These are phyloP conservation scores for Macrochelys suwanniensis DNA, from an alignment of 2,797 vertebrate species.

Conservation along the genomic window DNA sequence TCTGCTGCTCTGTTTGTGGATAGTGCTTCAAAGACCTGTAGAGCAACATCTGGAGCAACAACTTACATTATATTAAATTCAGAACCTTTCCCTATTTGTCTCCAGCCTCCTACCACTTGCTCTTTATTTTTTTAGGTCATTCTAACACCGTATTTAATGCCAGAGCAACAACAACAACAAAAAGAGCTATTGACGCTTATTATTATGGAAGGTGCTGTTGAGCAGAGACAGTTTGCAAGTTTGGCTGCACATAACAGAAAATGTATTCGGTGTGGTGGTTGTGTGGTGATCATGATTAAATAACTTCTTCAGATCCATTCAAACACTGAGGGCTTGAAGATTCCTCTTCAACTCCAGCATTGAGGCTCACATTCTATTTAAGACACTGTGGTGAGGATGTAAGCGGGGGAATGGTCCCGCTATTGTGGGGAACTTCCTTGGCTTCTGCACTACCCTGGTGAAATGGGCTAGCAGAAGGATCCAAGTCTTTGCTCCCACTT, in stretches of 20 bases:
- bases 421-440: too few relatives aligned
- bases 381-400: neutral
- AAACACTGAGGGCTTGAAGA: neutral
- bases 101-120: neutral
- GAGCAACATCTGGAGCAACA: neutral
- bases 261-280: neutral
- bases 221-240: neutral
- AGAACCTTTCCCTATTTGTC: neutral
- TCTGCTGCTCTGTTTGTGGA: neutral
- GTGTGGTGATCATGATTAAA: neutral
- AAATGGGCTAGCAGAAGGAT: too few relatives aligned
- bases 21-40: neutral
- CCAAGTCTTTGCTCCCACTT: too few relatives aligned
- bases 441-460: too few relatives aligned
- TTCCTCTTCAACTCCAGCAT: neutral
- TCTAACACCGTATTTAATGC: neutral
- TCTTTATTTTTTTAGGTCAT: neutral
- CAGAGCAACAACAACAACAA: neutral
- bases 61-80: neutral
- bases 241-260: neutral
- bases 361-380: neutral
- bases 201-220: neutral
- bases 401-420: too few relatives aligned
- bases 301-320: neutral
- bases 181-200: neutral